Evolutionary conservation across 2,113 vertebrate genomes (phyloP).

Genomic region (Gorsachius goisagi): DNA sequence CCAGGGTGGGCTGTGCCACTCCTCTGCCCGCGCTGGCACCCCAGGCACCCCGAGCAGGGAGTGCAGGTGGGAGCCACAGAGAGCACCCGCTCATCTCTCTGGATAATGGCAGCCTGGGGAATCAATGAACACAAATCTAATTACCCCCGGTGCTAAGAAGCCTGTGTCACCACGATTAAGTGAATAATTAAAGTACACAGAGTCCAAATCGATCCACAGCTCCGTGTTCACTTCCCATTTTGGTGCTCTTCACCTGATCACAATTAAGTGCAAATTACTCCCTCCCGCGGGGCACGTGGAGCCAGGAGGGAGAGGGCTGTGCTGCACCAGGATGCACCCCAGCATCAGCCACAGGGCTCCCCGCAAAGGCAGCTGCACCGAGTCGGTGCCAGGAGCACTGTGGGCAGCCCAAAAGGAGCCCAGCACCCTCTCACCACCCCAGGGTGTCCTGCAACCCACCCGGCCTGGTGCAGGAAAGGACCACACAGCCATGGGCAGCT

Average conservation of each 20-base stretch:
- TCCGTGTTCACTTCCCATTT: slow-evolving; percentile 42
- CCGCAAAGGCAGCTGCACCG: not conserved
- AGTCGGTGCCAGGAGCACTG: not conserved
- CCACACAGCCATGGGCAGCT: rapidly evolving
- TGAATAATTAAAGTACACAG: slow-evolving; percentile 70
- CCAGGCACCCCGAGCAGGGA: not conserved
- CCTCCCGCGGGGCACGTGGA: not conserved
- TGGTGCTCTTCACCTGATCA: slow-evolving; percentile 50
- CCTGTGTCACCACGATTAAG: slow-evolving; percentile 80
- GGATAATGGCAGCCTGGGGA: slow-evolving; percentile 58
- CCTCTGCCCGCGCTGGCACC: not conserved
- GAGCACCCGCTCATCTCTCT: not conserved
- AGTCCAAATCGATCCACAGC: slow-evolving; percentile 54
- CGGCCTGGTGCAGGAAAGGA: not conserved
- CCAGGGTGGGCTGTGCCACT: not conserved
- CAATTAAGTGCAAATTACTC: slow-evolving; percentile 65
- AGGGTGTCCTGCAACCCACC: not conserved
- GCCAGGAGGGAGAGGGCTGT: not conserved
- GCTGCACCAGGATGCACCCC: rapidly evolving
- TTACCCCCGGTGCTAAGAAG: slow-evolving; percentile 75
- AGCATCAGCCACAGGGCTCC: not conserved
- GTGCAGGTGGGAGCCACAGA: not conserved
- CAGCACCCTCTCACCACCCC: not conserved
- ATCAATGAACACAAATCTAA: slow-evolving; percentile 77
- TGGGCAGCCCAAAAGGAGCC: not conserved